Conservation (phyloP, 2,797 vertebrate genomes). For the Enteromius paludinosus region DNA sequence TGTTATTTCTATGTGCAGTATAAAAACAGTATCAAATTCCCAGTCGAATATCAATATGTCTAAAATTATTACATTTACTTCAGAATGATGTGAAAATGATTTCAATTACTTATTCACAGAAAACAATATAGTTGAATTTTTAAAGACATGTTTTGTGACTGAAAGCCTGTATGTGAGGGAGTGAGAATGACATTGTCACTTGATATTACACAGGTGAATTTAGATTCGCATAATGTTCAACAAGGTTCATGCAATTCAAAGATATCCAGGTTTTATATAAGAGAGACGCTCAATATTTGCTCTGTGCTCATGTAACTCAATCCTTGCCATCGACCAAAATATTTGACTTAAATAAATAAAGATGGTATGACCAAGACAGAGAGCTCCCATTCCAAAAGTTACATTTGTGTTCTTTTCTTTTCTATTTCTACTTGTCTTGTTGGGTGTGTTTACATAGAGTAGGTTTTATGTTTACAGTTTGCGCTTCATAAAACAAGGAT, state of each 20-base stretch:
- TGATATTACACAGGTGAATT: not conserved
- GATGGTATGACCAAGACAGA: not conserved
- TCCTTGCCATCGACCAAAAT: not conserved
- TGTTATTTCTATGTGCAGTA: not conserved
- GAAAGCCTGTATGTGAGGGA: too few relatives aligned
- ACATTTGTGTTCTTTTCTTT: not conserved
- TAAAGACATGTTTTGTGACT: too few relatives aligned
- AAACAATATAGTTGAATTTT: too few relatives aligned
- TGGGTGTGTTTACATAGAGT: not conserved
- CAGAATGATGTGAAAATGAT: too few relatives aligned
- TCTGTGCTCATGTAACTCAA: not conserved
- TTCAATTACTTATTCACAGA: too few relatives aligned
- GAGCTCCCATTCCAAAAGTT: not conserved
- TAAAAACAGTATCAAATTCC: not conserved
- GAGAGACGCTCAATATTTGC: not conserved
- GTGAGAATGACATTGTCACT: too few relatives aligned
- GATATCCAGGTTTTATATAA: not conserved
- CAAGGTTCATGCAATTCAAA: not conserved
- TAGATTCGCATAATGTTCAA: not conserved
- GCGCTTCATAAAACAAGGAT: not conserved
- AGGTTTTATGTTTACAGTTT: not conserved
- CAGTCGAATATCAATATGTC: not conserved
- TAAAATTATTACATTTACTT: not conserved
- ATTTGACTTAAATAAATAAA: not conserved
- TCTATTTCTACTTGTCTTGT: not conserved